Base-by-base conservation (phyloP, 2,797 vertebrate species). In the Microctenopoma lineatum region DNA sequence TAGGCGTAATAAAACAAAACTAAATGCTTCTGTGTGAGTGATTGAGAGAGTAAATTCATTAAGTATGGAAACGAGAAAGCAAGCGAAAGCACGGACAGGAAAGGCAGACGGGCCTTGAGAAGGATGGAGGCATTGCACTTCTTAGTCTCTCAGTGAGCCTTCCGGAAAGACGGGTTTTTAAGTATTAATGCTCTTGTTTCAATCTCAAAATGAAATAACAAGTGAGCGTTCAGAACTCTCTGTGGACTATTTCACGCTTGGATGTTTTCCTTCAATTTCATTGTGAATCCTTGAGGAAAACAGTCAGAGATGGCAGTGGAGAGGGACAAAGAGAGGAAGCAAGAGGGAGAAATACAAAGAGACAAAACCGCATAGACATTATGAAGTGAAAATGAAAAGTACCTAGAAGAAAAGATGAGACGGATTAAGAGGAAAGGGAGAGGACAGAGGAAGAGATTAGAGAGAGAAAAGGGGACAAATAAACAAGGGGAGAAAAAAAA, bases 171-270 rank as follows among this genome's bases (percentile, higher is more conserved):
- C 55, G 62, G 59, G 64, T 75, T 90, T 87, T 91, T 83, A 91
- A 89, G 87, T 91, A 90, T 91, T 91, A 88, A 91, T 90, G 87
- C 73, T 79, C 82, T 89, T 89, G 87, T 89, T 91, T 88, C 89
- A 85, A 85, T 79, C 77, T 83, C 84, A 81, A 89, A 92, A 90
- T 91, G 78, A 90, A 91, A 90, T 90, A 89, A 90, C 85, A 90
- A 91, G 80, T 77, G 75, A 86, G 79, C 65, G 45, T 88, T 87
- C 87, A 83, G 81, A 84, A 81, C 60, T 69, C 85, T 89, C 88
- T 84, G 82, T 82, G 90, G 88, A 87, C 91, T 87, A 92, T 92
- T 92, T 91, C 89, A 92, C 83, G 87, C 87, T 91, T 90, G 86
- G 89, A 86, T 91, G 89, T 90, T 87, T 90, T 84, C 83, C 79